Base-by-base conservation (phyloP, 2,113 vertebrate species). In the Pachyramphus minor region DNA sequence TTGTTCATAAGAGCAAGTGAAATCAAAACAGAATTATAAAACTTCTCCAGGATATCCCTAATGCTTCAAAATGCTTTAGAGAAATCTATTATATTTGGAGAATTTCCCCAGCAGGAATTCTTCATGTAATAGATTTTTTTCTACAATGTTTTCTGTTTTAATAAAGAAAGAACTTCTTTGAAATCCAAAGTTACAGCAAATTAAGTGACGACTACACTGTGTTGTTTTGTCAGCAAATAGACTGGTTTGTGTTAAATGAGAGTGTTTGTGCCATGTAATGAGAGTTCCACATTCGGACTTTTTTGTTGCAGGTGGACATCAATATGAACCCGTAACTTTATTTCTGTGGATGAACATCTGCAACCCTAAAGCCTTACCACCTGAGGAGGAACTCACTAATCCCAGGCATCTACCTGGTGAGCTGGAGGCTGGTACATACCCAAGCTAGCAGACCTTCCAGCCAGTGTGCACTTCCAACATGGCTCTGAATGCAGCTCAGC, bases 21-120 rank as follows among this genome's bases (percentile, higher is more conserved):
- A 76, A 85, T 87, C 68, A 91, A 88, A 95, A 95, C 52, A 72
- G 78, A 93, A 92, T 93, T 94, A 53, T 8, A 82, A 90, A 95
- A 78, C 78, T 60, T 74, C 76, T 62, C 31, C 7, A 37, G 45
- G 53, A 78, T 80, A 14, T 81, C 84, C 84, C 78, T 52, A 35
- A 44, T 55, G 81, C 49, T 93, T 84, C 69, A 68, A 84, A 93
- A 66, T 28, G 49, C 66, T 86, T 84, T 66, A 71, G 64, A 91
- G 81, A 88, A 94, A 91, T 81, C 35, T 58, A 73, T 90, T 62
- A 3, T 22, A n/a, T 72, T 31, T 67, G 39, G 33, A 62, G 63
- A 87, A 35, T 87, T 84, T 91, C 14, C 63, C 68, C 81, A 68
- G 30, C 23, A 82, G 85, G 83, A 91, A 73, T 63, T 90, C 56